These are phyloP conservation scores for Chionoecetes opilio DNA, from an alignment of 1,140 invertebrate species.

Conservation along the genomic window DNA sequence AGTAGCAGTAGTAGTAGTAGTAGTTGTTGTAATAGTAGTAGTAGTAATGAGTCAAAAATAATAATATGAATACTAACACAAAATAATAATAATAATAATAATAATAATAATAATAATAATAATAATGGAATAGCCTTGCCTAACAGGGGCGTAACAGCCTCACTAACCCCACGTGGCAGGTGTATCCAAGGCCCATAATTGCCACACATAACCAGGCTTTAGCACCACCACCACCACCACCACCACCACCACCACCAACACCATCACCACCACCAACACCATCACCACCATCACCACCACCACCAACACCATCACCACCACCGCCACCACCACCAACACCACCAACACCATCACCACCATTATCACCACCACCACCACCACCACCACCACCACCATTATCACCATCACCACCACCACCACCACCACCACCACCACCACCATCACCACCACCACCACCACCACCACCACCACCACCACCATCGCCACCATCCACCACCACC, in stretches of 20 bases:
- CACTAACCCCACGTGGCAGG: neutral
- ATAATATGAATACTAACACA: neutral
- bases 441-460: neutral
- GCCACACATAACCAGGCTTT: neutral
- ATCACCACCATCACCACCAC: too few species aligned
- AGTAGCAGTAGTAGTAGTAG: constrained; percentile 23
- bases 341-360: neutral
- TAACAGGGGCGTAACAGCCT: neutral
- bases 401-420: neutral
- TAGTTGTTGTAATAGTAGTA: neutral
- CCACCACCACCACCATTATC: neutral
- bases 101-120: neutral
- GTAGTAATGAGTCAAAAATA: neutral
- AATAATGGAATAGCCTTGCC: neutral
- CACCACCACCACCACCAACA: constrained; percentile 43
- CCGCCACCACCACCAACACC: neutral
- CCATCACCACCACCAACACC: constrained; percentile 22
- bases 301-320: too few species aligned
- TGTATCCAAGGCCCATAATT: neutral
- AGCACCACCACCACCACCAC: neutral
- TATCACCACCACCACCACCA: neutral
- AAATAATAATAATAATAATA: constrained; percentile 32
- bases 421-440: constrained; percentile 6
- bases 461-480: neutral
- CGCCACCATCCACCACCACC: too few species aligned